phyloP scores from a whole-genome alignment of 2,888 invertebrate species.

The Tanytarsus gracilentus region DNA sequence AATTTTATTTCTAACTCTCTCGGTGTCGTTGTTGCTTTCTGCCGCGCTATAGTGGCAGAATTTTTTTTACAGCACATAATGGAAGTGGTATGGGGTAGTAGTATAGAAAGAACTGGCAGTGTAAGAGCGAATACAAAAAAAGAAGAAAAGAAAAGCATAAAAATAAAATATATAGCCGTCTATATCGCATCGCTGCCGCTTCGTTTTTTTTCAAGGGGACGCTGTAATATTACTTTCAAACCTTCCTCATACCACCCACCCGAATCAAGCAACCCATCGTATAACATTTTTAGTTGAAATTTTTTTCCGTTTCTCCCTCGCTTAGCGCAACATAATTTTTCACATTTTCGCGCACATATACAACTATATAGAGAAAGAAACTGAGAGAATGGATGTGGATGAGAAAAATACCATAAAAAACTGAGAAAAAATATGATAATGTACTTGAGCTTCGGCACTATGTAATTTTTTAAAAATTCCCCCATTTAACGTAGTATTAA shows the following conservation, averaged over 20 bases:
- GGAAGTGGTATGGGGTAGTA: background rate
- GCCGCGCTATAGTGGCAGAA: background rate
- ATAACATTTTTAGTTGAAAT: constrained; percentile 21
- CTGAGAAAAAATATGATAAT: constrained; percentile 26
- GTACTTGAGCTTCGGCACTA: too few species aligned
- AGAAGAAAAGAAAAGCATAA: constrained; percentile 15
- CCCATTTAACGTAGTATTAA: too few species aligned
- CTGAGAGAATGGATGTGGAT: constrained; percentile 1
- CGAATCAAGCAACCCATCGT: too few species aligned
- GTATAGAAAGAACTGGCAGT: background rate
- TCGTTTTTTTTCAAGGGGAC: background rate
- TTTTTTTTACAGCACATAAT: background rate
- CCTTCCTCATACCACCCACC: constrained; percentile 1
- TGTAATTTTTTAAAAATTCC: too few species aligned
- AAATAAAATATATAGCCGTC: constrained; percentile 28
- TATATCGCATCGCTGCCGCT: constrained; percentile 14
- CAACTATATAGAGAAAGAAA: constrained; percentile 2
- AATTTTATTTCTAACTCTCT: constrained; percentile 11
- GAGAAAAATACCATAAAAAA: constrained; percentile 9
- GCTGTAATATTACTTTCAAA: constrained; percentile 26
- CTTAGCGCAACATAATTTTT: constrained; percentile 21
- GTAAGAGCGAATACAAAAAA: background rate
- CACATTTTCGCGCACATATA: constrained; percentile 20
- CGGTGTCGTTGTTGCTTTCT: background rate
- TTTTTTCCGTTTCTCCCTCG: constrained; percentile 7